Percentiles rank a stretch among this genome's conserved stretches.
phyloP scores from a whole-genome alignment of 2,797 vertebrate genomes.

The Acipenser transmontanus region DNA sequence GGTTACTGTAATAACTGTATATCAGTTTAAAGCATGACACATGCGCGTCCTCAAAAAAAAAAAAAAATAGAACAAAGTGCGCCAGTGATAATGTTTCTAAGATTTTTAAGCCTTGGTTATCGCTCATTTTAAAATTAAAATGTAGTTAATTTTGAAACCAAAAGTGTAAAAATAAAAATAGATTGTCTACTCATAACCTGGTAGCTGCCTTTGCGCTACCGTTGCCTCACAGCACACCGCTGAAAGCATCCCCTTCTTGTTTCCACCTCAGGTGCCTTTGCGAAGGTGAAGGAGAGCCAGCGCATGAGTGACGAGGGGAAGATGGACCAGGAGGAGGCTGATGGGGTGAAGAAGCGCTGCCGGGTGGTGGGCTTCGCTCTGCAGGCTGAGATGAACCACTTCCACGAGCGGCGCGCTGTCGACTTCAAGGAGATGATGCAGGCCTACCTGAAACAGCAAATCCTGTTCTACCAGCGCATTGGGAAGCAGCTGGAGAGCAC shows the following conservation, averaged over 20 bases:
- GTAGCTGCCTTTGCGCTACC: too few species aligned
- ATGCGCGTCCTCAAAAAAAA: too few species aligned
- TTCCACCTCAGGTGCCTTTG: slow-evolving; percentile 74
- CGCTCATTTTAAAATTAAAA: too few species aligned
- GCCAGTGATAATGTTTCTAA: too few species aligned
- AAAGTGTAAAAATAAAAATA: too few species aligned
- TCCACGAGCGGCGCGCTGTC: slow-evolving; percentile 81
- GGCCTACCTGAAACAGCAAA: slow-evolving; percentile 91
- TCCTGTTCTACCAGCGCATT: slow-evolving; percentile 88
- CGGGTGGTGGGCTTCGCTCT: slow-evolving; percentile 92
- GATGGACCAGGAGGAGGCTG: slow-evolving; percentile 91
- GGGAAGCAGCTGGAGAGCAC: slow-evolving; percentile 94
- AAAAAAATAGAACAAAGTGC: too few species aligned
- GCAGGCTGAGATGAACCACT: slow-evolving; percentile 96
- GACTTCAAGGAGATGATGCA: slow-evolving; percentile 98
- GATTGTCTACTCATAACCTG: too few species aligned
- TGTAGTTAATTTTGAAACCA: too few species aligned
- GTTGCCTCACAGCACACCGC: background rate
- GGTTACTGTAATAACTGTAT: too few species aligned
- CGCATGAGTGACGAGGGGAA: slow-evolving; percentile 94
- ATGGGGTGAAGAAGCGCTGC: slow-evolving; percentile 90
- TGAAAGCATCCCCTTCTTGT: background rate
- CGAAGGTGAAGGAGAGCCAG: slow-evolving; percentile 97
- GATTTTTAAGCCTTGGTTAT: too few species aligned
- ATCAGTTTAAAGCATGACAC: too few species aligned